Conservation (phyloP, 1,140 invertebrate genomes). For the Anagrus nilaparvatae region DNA sequence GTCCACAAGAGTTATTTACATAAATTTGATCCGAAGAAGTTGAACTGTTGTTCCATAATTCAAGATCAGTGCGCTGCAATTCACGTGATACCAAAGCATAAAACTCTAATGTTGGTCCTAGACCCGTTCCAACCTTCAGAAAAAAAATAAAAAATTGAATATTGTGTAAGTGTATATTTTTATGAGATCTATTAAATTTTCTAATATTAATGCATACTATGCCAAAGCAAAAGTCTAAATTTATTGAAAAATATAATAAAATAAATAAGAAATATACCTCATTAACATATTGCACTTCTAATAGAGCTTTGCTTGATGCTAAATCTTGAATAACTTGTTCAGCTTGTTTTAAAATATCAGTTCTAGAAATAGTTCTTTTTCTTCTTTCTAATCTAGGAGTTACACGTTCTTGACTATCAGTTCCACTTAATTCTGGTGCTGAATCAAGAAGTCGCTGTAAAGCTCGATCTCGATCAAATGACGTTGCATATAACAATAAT, state of each 20-base stretch:
- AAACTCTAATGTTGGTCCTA: constrained; percentile 98
- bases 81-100: constrained; percentile 96
- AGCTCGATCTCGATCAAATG: constrained; percentile 91
- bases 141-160: no score
- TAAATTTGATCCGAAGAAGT: constrained; percentile 57
- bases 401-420: constrained; percentile 73
- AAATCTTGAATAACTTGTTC: constrained; percentile 92
- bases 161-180: no score
- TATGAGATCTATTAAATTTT: no score
- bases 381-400: constrained; percentile 86
- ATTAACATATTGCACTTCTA: constrained; percentile 96
- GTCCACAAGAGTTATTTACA: constrained; percentile 66
- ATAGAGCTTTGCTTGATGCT: constrained; percentile 79
- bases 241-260: constrained; percentile 7
- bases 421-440: constrained; percentile 64
- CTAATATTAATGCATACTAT: no score
- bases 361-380: constrained; percentile 84
- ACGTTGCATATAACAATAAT: constrained; percentile 89
- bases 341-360: constrained; percentile 90
- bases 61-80: constrained; percentile 83
- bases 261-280: constrained; percentile 51
- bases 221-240: no score
- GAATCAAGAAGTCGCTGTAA: constrained; percentile 85
- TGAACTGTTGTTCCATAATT: constrained; percentile 80
- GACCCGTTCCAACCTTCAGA: constrained; percentile 79